Percentiles rank a stretch among this genome's conserved stretches.
Evolutionary conservation across 2,113 vertebrate genomes (phyloP).

Genomic region (Ascaphus truei): DNA sequence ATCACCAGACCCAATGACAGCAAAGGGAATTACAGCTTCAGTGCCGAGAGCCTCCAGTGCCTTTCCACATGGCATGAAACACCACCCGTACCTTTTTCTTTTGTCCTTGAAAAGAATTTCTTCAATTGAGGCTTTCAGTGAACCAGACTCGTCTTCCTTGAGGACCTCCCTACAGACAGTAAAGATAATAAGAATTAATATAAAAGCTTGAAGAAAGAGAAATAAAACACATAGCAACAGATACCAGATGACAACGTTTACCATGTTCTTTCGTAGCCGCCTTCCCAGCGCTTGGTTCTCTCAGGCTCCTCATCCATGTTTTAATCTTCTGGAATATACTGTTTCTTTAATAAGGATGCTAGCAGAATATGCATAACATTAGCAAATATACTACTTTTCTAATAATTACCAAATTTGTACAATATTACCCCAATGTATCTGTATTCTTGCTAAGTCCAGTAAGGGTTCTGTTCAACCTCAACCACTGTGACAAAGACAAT

Average conservation of each 20-base stretch:
- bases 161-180: constrained; percentile 80
- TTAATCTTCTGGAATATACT: neutral
- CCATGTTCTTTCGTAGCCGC: constrained; percentile 97
- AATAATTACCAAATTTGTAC: too few relatives aligned
- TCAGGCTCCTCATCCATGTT: constrained; percentile 94
- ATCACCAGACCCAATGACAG: too few relatives aligned
- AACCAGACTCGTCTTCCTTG: constrained; percentile 94
- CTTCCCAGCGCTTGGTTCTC: constrained; percentile 93
- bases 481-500: too few relatives aligned
- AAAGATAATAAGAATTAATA: constrained; percentile 20
- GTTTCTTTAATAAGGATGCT: neutral
- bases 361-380: neutral
- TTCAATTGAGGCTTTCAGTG: constrained; percentile 90
- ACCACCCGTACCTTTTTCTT: constrained; percentile 74
- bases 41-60: too few relatives aligned
- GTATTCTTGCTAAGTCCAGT: too few relatives aligned
- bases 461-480: too few relatives aligned
- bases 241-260: neutral
- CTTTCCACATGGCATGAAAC: too few relatives aligned
- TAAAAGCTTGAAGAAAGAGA: neutral
- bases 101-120: constrained; percentile 93
- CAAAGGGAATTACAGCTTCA: too few relatives aligned
- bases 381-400: too few relatives aligned
- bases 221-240: neutral
- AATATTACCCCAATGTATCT: too few relatives aligned